Conservation (phyloP, 2,888 invertebrate species). For the Ceraclea dissimilis region DNA sequence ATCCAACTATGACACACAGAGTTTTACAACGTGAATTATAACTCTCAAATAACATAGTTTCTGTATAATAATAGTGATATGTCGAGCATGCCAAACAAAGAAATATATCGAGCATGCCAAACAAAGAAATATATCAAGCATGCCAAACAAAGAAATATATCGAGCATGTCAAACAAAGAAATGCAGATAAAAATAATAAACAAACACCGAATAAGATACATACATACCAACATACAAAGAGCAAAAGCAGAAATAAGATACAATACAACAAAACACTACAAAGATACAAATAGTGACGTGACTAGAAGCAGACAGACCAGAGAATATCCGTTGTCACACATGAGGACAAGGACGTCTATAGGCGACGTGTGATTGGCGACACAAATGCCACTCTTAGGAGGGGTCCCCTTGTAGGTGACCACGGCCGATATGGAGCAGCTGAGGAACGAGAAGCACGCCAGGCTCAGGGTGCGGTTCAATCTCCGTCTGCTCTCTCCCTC, state of each 20-base stretch:
- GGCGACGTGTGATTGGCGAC: conserved; percentile 88
- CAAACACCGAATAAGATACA: background rate
- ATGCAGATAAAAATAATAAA: background rate
- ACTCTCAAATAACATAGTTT: no score
- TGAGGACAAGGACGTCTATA: conserved; percentile 92
- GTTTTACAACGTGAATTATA: no score
- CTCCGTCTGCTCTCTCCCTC: conserved; percentile 70
- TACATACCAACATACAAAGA: no score
- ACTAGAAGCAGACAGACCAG: conserved; percentile 63
- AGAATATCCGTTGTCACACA: conserved; percentile 96
- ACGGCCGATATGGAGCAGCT: conserved; percentile 88
- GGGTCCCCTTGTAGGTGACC: conserved; percentile 82
- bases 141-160: no score
- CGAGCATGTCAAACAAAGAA: background rate
- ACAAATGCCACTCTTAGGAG: conserved; percentile 88
- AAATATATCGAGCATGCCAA: no score
- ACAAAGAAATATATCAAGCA: no score
- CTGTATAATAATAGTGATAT: no score
- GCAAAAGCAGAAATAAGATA: background rate
- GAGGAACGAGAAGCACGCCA: conserved; percentile 88
- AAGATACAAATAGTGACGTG: background rate
- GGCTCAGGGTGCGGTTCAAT: conserved; percentile 71
- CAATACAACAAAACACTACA: background rate
- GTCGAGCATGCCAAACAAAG: no score
- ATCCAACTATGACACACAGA: no score